These are phyloP conservation scores for Chouioia cunea DNA, from an alignment of 2,888 invertebrate species.

Conservation along the genomic window DNA sequence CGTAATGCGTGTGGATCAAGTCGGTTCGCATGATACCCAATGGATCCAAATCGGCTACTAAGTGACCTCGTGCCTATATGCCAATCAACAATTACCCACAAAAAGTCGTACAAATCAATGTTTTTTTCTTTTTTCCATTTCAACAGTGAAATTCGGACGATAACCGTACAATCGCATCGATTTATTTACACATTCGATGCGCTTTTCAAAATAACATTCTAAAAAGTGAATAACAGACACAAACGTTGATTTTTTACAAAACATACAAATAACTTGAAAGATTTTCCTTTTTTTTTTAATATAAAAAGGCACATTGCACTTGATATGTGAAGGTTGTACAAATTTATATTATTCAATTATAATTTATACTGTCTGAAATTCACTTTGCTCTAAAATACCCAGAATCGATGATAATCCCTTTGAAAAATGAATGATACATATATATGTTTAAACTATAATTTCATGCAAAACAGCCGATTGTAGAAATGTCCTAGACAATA, in stretches of 20 bases:
- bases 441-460: slow-evolving; percentile 38
- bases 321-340: too few relatives aligned
- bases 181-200: neutral
- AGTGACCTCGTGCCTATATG: slow-evolving; percentile 90
- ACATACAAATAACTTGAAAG: too few relatives aligned
- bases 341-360: too few relatives aligned
- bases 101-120: slow-evolving; percentile 47
- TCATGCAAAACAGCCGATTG: slow-evolving; percentile 47
- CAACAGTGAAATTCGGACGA: neutral
- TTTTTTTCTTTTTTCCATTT: slow-evolving; percentile 19
- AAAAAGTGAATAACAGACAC: too few relatives aligned
- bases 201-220: too few relatives aligned
- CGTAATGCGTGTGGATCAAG: slow-evolving; percentile 71
- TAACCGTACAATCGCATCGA: neutral
- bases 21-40: slow-evolving; percentile 87
- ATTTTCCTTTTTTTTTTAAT: too few relatives aligned
- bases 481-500: slow-evolving; percentile 36
- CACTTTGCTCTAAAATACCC: neutral
- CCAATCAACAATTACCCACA: slow-evolving; percentile 61
- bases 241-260: too few relatives aligned
- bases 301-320: too few relatives aligned
- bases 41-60: slow-evolving; percentile 93
- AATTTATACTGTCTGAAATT: too few relatives aligned
- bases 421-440: slow-evolving; percentile 39
- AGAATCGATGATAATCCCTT: neutral